Conservation (phyloP, 2,113 vertebrate genomes). For the Cochlearius cochlearius region DNA sequence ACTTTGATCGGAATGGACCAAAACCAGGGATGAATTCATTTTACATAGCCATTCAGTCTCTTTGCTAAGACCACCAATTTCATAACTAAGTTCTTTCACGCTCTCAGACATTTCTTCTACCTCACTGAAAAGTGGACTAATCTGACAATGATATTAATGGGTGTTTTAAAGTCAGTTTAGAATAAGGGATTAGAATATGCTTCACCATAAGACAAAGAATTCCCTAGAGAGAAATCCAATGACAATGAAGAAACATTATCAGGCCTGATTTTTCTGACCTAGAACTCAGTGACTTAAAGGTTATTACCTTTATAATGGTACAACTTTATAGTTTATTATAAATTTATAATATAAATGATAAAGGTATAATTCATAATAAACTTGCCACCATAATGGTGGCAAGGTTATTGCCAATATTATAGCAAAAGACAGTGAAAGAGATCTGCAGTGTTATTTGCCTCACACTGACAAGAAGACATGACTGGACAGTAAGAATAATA, state of each 20-base stretch:
- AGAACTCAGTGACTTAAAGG: neutral
- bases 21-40: neutral
- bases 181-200: neutral
- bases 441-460: neutral
- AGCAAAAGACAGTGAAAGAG: neutral
- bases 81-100: neutral
- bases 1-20: neutral
- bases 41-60: neutral
- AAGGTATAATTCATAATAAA: neutral
- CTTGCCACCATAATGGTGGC: neutral
- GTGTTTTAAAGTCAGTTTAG: neutral
- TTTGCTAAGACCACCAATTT: neutral
- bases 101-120: neutral
- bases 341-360: neutral
- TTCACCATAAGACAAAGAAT: neutral
- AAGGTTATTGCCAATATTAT: neutral
- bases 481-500: neutral
- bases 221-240: neutral
- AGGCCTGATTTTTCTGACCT: neutral
- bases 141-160: neutral
- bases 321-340: neutral
- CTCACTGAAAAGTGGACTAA: neutral
- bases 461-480: neutral
- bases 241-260: neutral
- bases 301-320: neutral